These are phyloP conservation scores for Tympanuchus pallidicinctus DNA, from an alignment of 2,113 vertebrate species.

Conservation along the genomic window DNA sequence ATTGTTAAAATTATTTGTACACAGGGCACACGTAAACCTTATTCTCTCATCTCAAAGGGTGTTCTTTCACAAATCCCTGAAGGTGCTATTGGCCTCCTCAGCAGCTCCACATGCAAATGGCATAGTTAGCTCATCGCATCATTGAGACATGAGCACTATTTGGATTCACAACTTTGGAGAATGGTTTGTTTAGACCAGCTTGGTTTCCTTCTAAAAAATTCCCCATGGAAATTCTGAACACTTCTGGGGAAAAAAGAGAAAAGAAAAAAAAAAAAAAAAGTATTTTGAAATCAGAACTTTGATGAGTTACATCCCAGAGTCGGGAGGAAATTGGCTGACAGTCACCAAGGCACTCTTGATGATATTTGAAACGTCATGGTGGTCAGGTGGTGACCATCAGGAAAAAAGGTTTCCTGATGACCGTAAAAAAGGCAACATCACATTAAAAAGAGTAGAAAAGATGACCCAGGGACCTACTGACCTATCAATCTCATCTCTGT, in stretches of 20 bases:
- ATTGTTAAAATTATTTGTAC: neutral
- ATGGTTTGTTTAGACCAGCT: neutral
- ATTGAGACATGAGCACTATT: rapidly evolving
- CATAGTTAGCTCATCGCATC: rapidly evolving
- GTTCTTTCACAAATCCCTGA: neutral
- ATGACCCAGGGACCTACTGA: too few species aligned
- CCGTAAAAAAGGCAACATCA: too few species aligned
- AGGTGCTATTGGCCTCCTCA: rapidly evolving
- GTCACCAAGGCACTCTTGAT: too few species aligned
- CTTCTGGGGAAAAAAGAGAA: neutral
- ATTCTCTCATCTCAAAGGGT: neutral
- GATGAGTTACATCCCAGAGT: neutral
- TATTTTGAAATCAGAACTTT: neutral
- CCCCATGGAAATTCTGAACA: neutral
- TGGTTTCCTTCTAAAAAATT: neutral
- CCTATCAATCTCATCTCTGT: too few species aligned
- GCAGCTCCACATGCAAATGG: neutral
- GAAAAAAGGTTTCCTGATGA: too few species aligned
- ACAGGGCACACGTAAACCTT: neutral
- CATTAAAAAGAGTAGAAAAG: too few species aligned
- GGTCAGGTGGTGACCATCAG: too few species aligned
- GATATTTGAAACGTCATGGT: too few species aligned
- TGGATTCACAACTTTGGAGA: neutral
- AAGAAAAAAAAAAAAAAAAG: too few species aligned
- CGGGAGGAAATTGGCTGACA: too few species aligned